These are phyloP conservation scores for Nyctibius bracteatus DNA, from an alignment of 2,113 vertebrate species.

Conservation along the genomic window DNA sequence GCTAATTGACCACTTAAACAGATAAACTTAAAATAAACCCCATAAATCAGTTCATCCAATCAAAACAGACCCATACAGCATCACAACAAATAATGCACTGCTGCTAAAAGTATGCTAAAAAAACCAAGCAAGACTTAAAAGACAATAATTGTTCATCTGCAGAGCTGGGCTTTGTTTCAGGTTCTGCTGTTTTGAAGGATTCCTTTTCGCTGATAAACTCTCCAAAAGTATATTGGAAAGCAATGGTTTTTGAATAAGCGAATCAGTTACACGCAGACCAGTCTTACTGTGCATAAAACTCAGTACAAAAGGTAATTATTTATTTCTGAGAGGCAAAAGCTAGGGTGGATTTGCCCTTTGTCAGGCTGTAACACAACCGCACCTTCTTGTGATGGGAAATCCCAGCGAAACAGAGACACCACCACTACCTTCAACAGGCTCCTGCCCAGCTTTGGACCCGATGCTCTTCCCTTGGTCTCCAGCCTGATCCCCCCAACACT, in stretches of 20 bases:
- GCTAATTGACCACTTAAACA: not conserved
- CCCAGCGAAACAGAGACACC: not conserved
- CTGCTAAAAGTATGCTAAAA: not conserved
- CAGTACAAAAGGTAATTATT: not conserved
- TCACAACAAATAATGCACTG: not conserved
- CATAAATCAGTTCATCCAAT: not conserved
- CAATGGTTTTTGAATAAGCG: not conserved
- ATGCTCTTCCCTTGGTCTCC: not conserved
- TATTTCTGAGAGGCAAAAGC: not conserved
- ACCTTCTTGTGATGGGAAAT: not conserved
- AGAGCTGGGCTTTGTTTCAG: not conserved
- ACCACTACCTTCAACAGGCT: not conserved
- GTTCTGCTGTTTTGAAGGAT: not conserved
- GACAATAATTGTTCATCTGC: not conserved
- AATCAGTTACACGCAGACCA: not conserved
- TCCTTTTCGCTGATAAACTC: not conserved
- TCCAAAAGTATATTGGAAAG: not conserved
- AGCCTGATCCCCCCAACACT: not conserved
- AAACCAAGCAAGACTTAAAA: not conserved
- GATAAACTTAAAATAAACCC: not conserved
- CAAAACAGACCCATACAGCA: not conserved
- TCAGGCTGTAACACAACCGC: not conserved
- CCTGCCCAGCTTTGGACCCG: rapidly evolving
- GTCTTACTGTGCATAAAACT: not conserved
- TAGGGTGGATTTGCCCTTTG: not conserved